Evolutionary conservation across 30 jellyfish, hydroid and myxozoan genomes (phyloP).

Genomic region (Cassiopea andromeda): DNA sequence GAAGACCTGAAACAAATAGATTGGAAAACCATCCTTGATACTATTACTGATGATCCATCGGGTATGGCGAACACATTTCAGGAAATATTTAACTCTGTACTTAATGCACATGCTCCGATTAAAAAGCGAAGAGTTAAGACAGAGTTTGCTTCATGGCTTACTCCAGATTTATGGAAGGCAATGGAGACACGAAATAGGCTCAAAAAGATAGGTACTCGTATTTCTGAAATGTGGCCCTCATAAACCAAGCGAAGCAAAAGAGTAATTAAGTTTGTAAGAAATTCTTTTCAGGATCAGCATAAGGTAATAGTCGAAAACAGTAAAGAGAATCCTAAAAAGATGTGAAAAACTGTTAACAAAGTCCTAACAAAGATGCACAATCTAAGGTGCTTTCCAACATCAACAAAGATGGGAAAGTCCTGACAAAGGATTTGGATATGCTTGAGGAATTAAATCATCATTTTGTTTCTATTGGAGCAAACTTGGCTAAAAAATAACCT

Average conservation of each 20-base stretch:
- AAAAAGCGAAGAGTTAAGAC: no score
- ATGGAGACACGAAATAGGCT: constrained; percentile 27
- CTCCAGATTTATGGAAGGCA: neutral
- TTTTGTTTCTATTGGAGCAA: neutral
- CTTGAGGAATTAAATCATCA: neutral
- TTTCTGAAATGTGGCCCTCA: constrained; percentile 40
- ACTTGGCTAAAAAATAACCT: neutral
- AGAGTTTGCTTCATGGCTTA: no score
- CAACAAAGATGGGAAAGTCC: neutral
- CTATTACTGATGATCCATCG: no score
- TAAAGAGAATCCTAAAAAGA: constrained; percentile 18
- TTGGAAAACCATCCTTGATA: no score
- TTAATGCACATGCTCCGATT: no score
- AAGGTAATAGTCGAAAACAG: constrained; percentile 5
- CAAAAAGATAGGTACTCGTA: constrained; percentile 1
- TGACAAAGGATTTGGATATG: neutral
- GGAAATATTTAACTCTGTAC: no score
- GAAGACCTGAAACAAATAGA: no score
- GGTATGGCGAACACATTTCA: no score
- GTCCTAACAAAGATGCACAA: neutral
- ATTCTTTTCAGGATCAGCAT: constrained; percentile 33
- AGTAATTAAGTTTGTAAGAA: constrained; percentile 1
- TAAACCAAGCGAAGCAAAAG: constrained; percentile 34
- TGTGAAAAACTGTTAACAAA: neutral
- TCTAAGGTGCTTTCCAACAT: neutral